Percentiles rank a stretch among this genome's conserved stretches.
These are phyloP conservation scores for Pentamera pediparva DNA, from an alignment of 53 echinoderm and acorn worm species.

Conservation along the genomic window DNA sequence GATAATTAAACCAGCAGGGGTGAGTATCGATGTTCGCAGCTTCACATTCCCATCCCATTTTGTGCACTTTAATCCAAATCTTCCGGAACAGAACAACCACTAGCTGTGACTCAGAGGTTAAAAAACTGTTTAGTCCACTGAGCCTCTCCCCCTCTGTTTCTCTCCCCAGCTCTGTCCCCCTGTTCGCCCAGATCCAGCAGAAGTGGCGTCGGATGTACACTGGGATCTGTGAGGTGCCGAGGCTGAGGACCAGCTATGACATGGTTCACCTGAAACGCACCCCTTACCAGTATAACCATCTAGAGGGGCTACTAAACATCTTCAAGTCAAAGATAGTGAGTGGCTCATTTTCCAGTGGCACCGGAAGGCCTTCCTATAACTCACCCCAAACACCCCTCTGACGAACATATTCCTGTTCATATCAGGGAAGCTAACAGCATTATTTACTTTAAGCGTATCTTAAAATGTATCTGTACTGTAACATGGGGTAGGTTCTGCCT, in stretches of 20 bases:
- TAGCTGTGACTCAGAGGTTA: no score
- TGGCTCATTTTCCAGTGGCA: background rate
- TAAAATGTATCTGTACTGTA: no score
- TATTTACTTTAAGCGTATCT: no score
- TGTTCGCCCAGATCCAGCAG: constrained; percentile 95
- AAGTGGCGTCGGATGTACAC: constrained; percentile 97
- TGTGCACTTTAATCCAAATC: background rate
- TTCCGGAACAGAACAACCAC: no score
- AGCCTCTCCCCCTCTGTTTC: background rate
- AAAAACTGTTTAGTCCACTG: no score
- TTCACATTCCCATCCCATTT: background rate
- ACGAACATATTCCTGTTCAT: no score
- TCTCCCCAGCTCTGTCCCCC: constrained; percentile 59
- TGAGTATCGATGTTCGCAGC: background rate
- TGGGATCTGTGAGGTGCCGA: constrained; percentile 80
- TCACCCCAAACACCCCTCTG: no score
- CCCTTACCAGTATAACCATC: constrained; percentile 85
- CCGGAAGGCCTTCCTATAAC: no score
- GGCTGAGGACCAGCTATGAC: constrained; percentile 88
- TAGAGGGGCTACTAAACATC: constrained; percentile 79
- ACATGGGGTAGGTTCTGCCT: no score
- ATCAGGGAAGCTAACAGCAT: no score
- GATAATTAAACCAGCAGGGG: background rate
- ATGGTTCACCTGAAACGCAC: constrained; percentile 82
- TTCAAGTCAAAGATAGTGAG: constrained; percentile 98